Evolutionary conservation across 2,113 vertebrate species (phyloP).

Genomic region (Gopherus flavomarginatus): DNA sequence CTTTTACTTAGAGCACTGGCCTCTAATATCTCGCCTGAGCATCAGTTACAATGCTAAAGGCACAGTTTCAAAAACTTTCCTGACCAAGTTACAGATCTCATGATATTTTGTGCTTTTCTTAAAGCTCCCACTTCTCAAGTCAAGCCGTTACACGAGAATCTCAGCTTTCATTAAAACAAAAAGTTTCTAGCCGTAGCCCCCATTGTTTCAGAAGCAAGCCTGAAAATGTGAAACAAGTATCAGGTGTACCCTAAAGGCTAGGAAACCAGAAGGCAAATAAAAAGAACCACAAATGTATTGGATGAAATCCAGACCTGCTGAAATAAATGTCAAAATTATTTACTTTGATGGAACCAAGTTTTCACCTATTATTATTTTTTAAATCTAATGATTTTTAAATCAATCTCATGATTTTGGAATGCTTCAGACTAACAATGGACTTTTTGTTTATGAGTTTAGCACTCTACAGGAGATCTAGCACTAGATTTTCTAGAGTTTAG

Average conservation of each 20-base stretch:
- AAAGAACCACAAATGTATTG: neutral
- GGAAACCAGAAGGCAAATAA: neutral
- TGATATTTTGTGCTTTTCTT: neutral
- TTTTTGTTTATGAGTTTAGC: neutral
- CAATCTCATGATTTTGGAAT: neutral
- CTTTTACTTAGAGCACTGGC: neutral
- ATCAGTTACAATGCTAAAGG: neutral
- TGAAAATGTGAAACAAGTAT: neutral
- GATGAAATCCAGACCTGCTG: neutral
- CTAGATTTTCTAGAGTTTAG: neutral
- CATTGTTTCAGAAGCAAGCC: neutral
- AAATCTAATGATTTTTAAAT: neutral
- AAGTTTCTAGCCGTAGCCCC: neutral
- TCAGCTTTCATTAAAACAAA: neutral
- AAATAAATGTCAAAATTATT: neutral
- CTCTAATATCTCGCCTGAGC: neutral
- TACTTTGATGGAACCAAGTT: neutral
- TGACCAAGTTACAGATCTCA: neutral
- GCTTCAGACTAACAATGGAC: fast-evolving
- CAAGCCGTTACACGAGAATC: neutral
- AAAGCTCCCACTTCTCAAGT: neutral
- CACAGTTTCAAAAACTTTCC: neutral
- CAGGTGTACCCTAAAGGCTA: neutral
- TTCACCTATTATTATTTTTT: neutral
- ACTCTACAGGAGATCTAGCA: neutral